Base-by-base conservation (phyloP, 2,113 vertebrate species). In the Tapirus terrestris region DNA sequence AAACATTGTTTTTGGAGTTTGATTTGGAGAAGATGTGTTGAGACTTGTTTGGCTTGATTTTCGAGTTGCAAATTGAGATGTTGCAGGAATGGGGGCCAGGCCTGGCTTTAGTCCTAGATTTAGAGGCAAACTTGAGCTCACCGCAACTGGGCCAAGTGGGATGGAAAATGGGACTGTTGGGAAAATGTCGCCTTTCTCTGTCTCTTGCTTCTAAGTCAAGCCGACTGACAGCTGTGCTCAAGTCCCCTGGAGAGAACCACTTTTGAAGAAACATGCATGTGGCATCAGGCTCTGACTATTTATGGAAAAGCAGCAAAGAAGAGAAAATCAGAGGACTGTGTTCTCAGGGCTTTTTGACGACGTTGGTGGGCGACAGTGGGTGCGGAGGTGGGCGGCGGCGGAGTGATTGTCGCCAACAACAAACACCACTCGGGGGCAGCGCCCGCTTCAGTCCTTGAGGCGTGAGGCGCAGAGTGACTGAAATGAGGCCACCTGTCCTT, bases 231-330 rank as follows among this genome's bases (percentile, higher is more conserved):
- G 79, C 94, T 93, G 56, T 79, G 58, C 23, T 56, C 25, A 27
- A 25, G 48, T 45, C 20, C 45, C 82, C 93, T 76, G 79, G 89
- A 87, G 91, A 95, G 86, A 93, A 39, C 56, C 58, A 65, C 92
- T 91, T 97, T 75, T 83, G 96, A 97, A 96, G 89, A 97, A 96
- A 89, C 8, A 20, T 1, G 43, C 83, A 33, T 20, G n/a, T 83
- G 79, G 86, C n/a, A 16, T 85, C 63, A 67, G 29, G 13, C 63
- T 89, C 61, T 96, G 91, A 96, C 58, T 97, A 83, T 97, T 97
- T 97, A 61, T 90, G 58, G 63, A 65, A 91, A 91, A 96, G 81
- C 73, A 79, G 72, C 21, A 1, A 60, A 84, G 90, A 89, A 95
- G 86, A 85, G 51, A 93, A 81, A 60, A 79, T 51, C 60, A 77